phyloP scores from a whole-genome alignment of 2,888 invertebrate genomes.

The Venustoraphidia nigricollis region DNA sequence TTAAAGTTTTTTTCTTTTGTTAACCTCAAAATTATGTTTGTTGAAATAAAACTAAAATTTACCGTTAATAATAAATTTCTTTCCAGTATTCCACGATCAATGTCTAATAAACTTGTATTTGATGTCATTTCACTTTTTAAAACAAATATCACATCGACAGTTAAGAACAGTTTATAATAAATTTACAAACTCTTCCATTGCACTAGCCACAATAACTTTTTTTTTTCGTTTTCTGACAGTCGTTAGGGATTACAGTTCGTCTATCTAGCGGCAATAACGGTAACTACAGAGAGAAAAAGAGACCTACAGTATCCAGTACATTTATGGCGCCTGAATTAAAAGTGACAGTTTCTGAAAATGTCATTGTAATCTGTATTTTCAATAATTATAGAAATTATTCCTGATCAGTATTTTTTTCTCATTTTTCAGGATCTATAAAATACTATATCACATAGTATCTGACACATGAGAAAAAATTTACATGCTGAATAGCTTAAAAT shows the following conservation, averaged over 20 bases:
- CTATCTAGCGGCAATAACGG: no score
- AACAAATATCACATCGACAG: constrained; percentile 13
- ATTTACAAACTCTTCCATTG: no score
- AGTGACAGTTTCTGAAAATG: no score
- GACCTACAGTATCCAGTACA: no score
- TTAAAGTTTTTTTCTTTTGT: neutral
- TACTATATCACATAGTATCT: neutral
- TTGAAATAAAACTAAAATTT: neutral
- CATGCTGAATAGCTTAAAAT: no score
- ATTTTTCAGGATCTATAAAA: neutral
- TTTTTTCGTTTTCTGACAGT: no score
- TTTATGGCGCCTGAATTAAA: no score
- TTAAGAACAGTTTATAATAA: neutral
- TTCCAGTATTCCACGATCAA: constrained; percentile 42
- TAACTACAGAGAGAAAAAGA: no score
- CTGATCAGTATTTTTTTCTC: neutral
- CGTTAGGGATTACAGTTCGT: no score
- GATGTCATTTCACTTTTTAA: constrained; percentile 28
- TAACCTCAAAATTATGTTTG: neutral
- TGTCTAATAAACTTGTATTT: constrained; percentile 38
- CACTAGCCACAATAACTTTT: no score
- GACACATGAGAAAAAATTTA: neutral
- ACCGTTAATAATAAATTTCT: constrained; percentile 28
- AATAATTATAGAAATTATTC: no score
- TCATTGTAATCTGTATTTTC: no score